Evolutionary conservation across 1,140 invertebrate species (phyloP), one percentile per base, ranked within the genome.

Genomic region (Muscidifurax raptorellus): DNA sequence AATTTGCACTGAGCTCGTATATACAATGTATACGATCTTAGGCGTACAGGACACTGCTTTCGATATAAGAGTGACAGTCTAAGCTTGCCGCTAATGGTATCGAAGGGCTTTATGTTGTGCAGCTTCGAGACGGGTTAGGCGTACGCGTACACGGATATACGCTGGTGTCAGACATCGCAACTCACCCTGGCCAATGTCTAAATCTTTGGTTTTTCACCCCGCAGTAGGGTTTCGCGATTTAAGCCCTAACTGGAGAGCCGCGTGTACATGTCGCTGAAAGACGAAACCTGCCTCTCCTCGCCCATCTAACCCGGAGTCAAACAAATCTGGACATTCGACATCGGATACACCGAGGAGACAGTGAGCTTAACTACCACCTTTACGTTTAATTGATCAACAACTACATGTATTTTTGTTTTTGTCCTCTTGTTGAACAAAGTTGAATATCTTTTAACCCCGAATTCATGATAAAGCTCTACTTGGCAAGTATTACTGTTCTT

Each of bases 311-410:
- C 1, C 13, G 18, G 47, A 52, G 10, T 28, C 27, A 28, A 69
- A 27, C 28, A 69, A 18, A 69, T 30, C 27, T 69, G 27, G 67
- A 12, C 6, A 13, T 15, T 30, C 67, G 67, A 69, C 25, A 69
- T 69, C 25, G 67, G 71, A 74, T 74, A 74, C 71, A 74, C 32
- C 32, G 32, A 74, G 32, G 22, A 74, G 22, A 74, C 18, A 74
- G 71, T 74, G 12, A 69, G 67, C 67, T 30, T 5, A 1, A 59
- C 52, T 18, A 59, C 6, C 52, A 18, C 22, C 22, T 59, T 47
- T 22, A 0, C 52, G n/a, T 59, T 18, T 59, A n/a, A 59, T 59
- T 59, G 52, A 47, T 47, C 15, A 47, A 47, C 5, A n/a, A n/a
- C n/a, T n/a, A n/a, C 36, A 9, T 40, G 5, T 32, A 40, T 40